A percentile compares a stretch with the other conserved stretches of the same genome.
phyloP scores from a whole-genome alignment of 1,140 invertebrate genomes.

The Drosophila tristis region DNA sequence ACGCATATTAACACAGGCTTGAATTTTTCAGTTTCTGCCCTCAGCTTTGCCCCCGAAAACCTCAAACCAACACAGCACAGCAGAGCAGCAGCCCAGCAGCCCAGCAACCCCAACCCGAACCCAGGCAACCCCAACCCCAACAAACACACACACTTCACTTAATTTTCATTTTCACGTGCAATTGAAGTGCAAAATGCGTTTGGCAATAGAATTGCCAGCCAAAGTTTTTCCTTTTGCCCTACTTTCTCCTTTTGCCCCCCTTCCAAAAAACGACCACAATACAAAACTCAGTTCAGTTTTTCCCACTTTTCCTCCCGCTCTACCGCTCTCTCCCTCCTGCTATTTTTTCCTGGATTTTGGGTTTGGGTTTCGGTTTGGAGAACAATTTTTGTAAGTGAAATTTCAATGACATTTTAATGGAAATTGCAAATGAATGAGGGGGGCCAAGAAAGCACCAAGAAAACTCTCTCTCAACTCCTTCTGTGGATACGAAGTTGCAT shows the following conservation, averaged over 20 bases:
- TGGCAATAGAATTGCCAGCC: slow-evolving; percentile 56
- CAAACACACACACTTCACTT: slow-evolving; percentile 21
- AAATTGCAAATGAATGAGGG: slow-evolving; percentile 55
- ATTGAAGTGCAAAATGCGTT: slow-evolving; percentile 64
- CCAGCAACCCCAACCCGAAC: background rate
- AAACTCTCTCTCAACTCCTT: background rate
- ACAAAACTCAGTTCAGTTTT: slow-evolving; percentile 57
- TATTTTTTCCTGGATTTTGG: too few relatives aligned
- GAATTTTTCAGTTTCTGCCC: slow-evolving; percentile 45
- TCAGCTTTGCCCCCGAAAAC: slow-evolving; percentile 9
- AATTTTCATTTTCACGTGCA: slow-evolving; percentile 59
- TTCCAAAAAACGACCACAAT: slow-evolving; percentile 5
- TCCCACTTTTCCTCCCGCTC: slow-evolving; percentile 32
- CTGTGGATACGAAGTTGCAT: slow-evolving; percentile 34
- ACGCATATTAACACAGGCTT: slow-evolving; percentile 76
- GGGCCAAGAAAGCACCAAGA: background rate
- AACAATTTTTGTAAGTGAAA: slow-evolving; percentile 75
- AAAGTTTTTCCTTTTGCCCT: slow-evolving; percentile 38
- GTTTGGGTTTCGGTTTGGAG: slow-evolving; percentile 25
- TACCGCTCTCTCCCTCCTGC: background rate
- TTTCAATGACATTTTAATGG: slow-evolving; percentile 81
- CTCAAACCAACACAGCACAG: background rate
- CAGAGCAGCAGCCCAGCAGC: too few relatives aligned
- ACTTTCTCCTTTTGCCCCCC: too few relatives aligned
- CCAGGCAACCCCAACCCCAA: background rate